Percentiles rank a stretch among this genome's conserved stretches.
Evolutionary conservation across 2,888 invertebrate genomes (phyloP).

Genomic region (Sylvicola fuscatus): DNA sequence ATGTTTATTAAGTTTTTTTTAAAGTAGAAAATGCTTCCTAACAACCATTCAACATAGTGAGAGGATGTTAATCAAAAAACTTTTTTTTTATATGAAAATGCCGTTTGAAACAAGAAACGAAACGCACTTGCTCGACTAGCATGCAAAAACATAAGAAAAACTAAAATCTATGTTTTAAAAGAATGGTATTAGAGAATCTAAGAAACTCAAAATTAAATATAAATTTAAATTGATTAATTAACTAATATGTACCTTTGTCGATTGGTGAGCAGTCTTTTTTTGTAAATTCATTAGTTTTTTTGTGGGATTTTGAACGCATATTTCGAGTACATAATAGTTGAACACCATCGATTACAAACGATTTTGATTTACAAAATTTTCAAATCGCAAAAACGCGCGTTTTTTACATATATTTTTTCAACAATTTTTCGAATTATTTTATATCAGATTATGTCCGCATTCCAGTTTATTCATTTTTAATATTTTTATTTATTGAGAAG

Average conservation of each 20-base stretch:
- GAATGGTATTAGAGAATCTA: no score
- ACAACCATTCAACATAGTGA: no score
- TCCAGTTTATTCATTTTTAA: constrained; percentile 6
- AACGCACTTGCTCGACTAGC: no score
- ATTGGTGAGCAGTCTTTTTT: constrained; percentile 24
- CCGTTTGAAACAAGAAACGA: no score
- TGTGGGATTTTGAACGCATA: no score
- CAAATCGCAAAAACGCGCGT: not conserved
- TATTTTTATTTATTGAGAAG: constrained; percentile 11
- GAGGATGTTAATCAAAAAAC: no score
- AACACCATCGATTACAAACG: no score
- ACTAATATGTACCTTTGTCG: constrained; percentile 22
- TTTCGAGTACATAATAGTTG: no score
- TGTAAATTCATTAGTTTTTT: constrained; percentile 5
- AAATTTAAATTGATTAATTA: constrained; percentile 5
- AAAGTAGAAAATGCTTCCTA: no score
- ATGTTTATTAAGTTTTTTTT: no score
- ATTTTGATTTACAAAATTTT: not conserved
- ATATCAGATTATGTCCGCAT: constrained; percentile 5
- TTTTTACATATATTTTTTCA: constrained; percentile 1
- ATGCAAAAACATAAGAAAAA: constrained; percentile 1
- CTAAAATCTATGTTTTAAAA: not conserved
- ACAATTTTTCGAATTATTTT: constrained; percentile 2
- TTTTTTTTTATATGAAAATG: no score
- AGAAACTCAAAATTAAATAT: constrained; percentile 6